These are phyloP conservation scores for Apantesis nais DNA, from an alignment of 2,888 invertebrate genomes.

Conservation along the genomic window DNA sequence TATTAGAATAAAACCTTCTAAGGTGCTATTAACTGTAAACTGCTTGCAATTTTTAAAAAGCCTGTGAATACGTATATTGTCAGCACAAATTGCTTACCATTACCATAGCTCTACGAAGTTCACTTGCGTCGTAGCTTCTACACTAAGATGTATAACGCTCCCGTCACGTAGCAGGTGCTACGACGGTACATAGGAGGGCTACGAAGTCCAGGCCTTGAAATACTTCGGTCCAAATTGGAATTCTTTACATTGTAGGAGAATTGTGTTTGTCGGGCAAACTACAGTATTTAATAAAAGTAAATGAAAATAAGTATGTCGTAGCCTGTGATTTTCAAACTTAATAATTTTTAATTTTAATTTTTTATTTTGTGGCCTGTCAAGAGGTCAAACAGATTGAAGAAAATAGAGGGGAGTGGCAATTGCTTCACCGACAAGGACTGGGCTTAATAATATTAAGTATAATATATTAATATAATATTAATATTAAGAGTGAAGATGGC, in stretches of 20 bases:
- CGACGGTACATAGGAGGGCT: conserved; percentile 36
- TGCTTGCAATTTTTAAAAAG: background rate
- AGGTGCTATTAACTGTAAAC: no score
- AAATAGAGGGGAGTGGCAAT: no score
- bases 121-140: background rate
- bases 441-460: no score
- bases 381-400: no score
- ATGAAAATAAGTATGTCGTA: conserved; percentile 1
- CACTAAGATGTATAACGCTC: conserved; percentile 27
- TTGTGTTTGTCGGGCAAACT: conserved; percentile 15
- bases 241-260: conserved; percentile 27
- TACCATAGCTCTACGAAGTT: background rate
- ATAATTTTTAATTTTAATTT: background rate
- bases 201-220: conserved; percentile 28
- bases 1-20: no score
- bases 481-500: no score
- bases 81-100: background rate
- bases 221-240: conserved; percentile 37
- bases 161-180: conserved; percentile 43
- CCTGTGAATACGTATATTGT: background rate
- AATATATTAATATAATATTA: no score
- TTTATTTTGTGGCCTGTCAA: no score
- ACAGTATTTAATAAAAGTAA: conserved; percentile 5
- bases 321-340: background rate
- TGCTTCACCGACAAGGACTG: no score